These are phyloP conservation scores for Argyra leucocephala DNA, from an alignment of 2,888 invertebrate species.

Conservation along the genomic window DNA sequence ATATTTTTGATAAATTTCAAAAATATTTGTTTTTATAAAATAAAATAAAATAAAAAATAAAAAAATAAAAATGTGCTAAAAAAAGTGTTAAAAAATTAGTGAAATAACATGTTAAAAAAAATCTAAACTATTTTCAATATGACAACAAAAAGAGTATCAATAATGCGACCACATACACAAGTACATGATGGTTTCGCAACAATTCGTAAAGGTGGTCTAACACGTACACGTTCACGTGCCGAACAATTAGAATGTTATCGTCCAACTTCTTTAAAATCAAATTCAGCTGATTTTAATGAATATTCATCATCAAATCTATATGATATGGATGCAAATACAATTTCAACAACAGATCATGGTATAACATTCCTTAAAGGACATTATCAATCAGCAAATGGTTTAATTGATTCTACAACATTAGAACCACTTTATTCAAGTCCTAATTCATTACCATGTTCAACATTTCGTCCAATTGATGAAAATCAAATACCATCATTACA, in stretches of 20 bases:
- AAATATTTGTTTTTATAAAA: no score
- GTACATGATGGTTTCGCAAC: conserved; percentile 82
- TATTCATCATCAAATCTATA: not conserved
- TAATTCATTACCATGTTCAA: conserved; percentile 23
- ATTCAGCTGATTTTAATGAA: conserved; percentile 28
- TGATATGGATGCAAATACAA: conserved; percentile 1
- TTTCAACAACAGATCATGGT: conserved; percentile 11
- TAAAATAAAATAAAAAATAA: no score
- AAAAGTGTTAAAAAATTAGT: conserved; percentile 9
- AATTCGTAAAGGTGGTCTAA: conserved; percentile 55
- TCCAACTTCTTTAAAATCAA: conserved; percentile 17
- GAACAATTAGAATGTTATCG: conserved; percentile 22
- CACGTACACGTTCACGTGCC: conserved; percentile 42
- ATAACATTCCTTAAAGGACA: not conserved
- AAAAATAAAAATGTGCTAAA: not conserved
- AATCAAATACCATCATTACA: not conserved
- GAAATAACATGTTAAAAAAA: not conserved
- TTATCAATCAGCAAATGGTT: conserved; percentile 1
- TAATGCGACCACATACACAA: conserved; percentile 41
- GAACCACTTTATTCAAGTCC: conserved; percentile 37
- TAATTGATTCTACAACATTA: conserved; percentile 24
- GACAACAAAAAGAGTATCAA: conserved; percentile 26
- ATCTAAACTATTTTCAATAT: conserved; percentile 23
- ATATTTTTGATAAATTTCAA: no score
- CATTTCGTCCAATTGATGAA: conserved; percentile 38